These are phyloP conservation scores for Camponotus fellah DNA, from an alignment of 2,888 invertebrate genomes.

Conservation along the genomic window DNA sequence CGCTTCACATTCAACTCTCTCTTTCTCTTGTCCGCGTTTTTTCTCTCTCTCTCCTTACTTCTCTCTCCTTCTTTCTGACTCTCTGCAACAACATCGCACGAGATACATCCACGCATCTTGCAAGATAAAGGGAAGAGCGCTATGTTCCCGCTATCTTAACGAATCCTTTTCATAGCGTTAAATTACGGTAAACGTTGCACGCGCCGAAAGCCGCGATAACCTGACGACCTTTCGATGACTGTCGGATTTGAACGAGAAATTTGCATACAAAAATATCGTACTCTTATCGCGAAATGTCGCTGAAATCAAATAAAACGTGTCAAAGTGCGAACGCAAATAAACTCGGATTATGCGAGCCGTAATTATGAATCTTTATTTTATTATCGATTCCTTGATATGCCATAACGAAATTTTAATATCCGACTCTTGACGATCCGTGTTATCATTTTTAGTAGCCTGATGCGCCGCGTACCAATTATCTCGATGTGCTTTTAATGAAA, in stretches of 20 bases:
- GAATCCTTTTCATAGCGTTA: slow-evolving; percentile 38
- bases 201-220: slow-evolving; percentile 15
- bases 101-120: slow-evolving; percentile 56
- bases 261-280: slow-evolving; percentile 11
- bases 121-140: slow-evolving; percentile 39
- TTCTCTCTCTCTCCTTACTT: background rate
- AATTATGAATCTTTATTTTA: slow-evolving; percentile 20
- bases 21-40: background rate
- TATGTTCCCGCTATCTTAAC: slow-evolving; percentile 46
- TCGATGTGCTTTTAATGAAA: slow-evolving; percentile 5
- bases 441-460: slow-evolving; percentile 15
- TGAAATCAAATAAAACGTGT: slow-evolving; percentile 4
- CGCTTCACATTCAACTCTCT: slow-evolving; percentile 75
- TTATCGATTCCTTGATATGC: slow-evolving; percentile 12
- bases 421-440: slow-evolving; percentile 17
- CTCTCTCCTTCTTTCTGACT: background rate
- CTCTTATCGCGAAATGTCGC: slow-evolving; percentile 8
- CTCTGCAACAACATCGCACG: slow-evolving; percentile 61
- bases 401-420: slow-evolving; percentile 15
- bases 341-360: slow-evolving; percentile 18
- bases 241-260: slow-evolving; percentile 43
- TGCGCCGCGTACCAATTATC: slow-evolving; percentile 14
- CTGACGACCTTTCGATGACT: slow-evolving; percentile 44
- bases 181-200: slow-evolving; percentile 50
- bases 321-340: background rate